Base-by-base conservation (phyloP, 2,113 vertebrate genomes). In the Turdus rufiventris region DNA sequence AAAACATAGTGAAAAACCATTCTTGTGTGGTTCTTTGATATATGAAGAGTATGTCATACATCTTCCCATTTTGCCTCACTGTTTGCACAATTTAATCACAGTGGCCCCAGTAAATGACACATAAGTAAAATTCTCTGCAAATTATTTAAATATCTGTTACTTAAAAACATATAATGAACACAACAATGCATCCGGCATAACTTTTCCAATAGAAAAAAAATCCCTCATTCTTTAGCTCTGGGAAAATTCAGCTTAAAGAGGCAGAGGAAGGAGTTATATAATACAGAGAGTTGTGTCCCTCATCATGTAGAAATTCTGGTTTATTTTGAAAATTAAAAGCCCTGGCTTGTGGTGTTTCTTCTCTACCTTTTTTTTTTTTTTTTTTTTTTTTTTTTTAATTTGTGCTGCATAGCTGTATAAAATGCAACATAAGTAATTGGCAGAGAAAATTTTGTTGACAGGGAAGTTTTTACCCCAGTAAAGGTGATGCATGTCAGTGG, bases 381-480 rank as follows among this genome's bases (percentile, higher is more conserved):
- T 17, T 34, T 36, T 26, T 31, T 4, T 24, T 33, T 63, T 45
- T 34, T 26, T 75, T 13, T 23, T 5, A 31, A 43, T 88, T 95
- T 75, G 8, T 77, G 31, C 68, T 80, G 5, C 43, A 48, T 63
- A 77, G 51, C 31, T 67, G 21, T 83, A 48, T 70, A 89, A 92
- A 94, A 86, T 43, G 54, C 65, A 92, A 26, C 60, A 61, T 92
- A 94, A 88, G 58, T 94, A 89, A 73, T 40, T 84, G 57, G 31
- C 70, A 84, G 57, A 63, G 38, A 71, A 47, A 77, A 77, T 86
- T 83, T 83, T 5, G 7, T 94, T 92, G 65, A 77, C 77, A 73
- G 57, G 40, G 31, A 60, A 43, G 72, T 71, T 86, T 75, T 80
- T 86, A 71, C n/a, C 17, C 7, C 48, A 36, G 29, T 72, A 67